Evolutionary conservation across 1,140 invertebrate genomes (phyloP).

Genomic region (Aethina tumida): DNA sequence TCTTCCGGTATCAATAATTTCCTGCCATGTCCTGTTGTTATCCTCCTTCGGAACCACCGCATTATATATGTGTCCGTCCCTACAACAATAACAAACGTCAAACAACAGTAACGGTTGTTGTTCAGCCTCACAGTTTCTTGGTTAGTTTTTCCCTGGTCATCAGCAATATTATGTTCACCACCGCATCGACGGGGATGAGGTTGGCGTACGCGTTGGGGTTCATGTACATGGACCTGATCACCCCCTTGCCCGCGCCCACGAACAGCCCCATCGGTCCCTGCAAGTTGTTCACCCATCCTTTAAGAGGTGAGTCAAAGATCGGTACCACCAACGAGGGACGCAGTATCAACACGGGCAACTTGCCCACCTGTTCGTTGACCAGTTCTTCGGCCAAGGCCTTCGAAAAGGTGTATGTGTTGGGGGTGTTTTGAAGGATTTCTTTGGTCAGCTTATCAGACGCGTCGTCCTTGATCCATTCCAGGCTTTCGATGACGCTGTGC

Average conservation of each 20-base stretch:
- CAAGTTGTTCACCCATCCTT: slow-evolving; percentile 89
- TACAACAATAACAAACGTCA: slow-evolving; percentile 3
- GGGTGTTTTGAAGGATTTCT: slow-evolving; percentile 33
- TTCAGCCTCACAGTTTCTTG: slow-evolving; percentile 10
- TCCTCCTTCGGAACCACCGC: slow-evolving; percentile 34
- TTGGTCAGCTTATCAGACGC: slow-evolving; percentile 58
- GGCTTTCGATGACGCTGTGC: slow-evolving; percentile 75
- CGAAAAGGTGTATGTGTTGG: slow-evolving; percentile 88
- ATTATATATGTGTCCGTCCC: slow-evolving; percentile 40
- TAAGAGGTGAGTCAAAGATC: slow-evolving; percentile 63
- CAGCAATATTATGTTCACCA: slow-evolving; percentile 62
- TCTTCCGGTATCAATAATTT: slow-evolving; percentile 53
- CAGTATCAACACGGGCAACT: slow-evolving; percentile 35
- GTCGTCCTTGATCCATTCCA: slow-evolving; percentile 80
- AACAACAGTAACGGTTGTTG: not conserved
- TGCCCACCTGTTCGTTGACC: slow-evolving; percentile 22
- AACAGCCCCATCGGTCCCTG: slow-evolving; percentile 76
- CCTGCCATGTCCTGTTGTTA: slow-evolving; percentile 56
- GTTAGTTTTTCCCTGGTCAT: slow-evolving; percentile 36
- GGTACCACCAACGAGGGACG: slow-evolving; percentile 49
- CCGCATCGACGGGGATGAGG: slow-evolving; percentile 74
- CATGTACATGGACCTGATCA: slow-evolving; percentile 75
- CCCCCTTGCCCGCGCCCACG: slow-evolving; percentile 72
- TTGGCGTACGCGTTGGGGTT: slow-evolving; percentile 68
- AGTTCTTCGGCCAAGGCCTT: slow-evolving; percentile 72